These are phyloP conservation scores for Laothoe populi DNA, from an alignment of 2,888 invertebrate species.

Conservation along the genomic window DNA sequence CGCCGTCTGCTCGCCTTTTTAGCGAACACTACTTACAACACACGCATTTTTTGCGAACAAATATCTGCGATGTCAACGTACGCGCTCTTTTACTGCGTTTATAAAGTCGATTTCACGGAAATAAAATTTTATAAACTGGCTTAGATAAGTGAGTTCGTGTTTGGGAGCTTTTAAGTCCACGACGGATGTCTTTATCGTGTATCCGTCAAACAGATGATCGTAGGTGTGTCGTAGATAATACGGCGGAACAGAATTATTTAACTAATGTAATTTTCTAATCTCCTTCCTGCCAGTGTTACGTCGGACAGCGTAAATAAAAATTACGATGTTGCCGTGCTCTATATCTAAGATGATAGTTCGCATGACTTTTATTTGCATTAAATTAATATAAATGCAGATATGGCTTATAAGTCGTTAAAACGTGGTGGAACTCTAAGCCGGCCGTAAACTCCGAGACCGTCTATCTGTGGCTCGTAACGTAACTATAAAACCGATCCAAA, in stretches of 20 bases:
- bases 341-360: conserved; percentile 25
- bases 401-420: conserved; percentile 52
- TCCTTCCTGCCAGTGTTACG: conserved; percentile 15
- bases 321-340: conserved; percentile 23
- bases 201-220: conserved; percentile 17
- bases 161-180: conserved; percentile 19
- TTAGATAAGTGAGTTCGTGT: conserved; percentile 25
- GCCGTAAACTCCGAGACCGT: conserved; percentile 52
- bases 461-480: conserved; percentile 64
- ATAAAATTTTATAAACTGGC: conserved; percentile 46
- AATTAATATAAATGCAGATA: conserved; percentile 49
- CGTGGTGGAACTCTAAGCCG: conserved; percentile 54
- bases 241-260: conserved; percentile 13
- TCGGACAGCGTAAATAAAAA: conserved; percentile 8
- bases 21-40: conserved; percentile 78
- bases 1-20: conserved; percentile 84
- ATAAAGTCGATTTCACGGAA: conserved; percentile 55
- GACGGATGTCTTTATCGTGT: conserved; percentile 19
- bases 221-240: conserved; percentile 8
- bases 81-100: conserved; percentile 59
- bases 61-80: conserved; percentile 75
- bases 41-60: conserved; percentile 76
- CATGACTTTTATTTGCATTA: conserved; percentile 35
- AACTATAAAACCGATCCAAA: conserved; percentile 74
- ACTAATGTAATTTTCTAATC: conserved; percentile 20